These are phyloP conservation scores for Bombus turneri DNA, from an alignment of 1,140 invertebrate genomes.

Conservation along the genomic window DNA sequence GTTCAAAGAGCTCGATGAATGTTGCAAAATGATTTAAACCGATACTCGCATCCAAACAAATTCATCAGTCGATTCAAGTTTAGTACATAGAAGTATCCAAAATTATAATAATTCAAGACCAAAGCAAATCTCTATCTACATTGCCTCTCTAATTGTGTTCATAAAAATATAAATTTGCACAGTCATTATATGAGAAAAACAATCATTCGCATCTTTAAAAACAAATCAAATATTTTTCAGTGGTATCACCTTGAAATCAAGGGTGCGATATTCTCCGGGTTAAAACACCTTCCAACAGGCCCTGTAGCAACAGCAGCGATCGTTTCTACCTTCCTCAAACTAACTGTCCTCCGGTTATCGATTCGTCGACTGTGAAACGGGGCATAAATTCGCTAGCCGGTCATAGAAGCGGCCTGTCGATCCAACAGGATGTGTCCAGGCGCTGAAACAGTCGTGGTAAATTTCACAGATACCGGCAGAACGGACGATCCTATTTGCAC, in stretches of 20 bases:
- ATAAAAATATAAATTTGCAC: too few relatives aligned
- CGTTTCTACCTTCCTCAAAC: background rate
- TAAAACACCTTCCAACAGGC: background rate
- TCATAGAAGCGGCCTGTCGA: conserved; percentile 18
- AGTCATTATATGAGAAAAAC: too few relatives aligned
- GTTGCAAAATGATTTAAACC: background rate
- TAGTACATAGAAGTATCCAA: too few relatives aligned
- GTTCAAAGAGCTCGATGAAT: background rate
- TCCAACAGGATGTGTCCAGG: conserved; percentile 21
- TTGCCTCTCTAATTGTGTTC: too few relatives aligned
- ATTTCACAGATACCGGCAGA: conserved; percentile 43
- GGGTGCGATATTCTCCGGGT: background rate
- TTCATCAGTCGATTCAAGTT: background rate
- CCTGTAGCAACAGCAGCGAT: background rate
- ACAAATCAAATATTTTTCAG: background rate
- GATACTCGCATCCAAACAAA: background rate
- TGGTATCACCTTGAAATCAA: background rate
- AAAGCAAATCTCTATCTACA: too few relatives aligned
- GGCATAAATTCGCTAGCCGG: conserved; percentile 24
- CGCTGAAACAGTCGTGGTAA: conserved; percentile 37
- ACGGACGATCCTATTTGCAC: conserved; percentile 22
- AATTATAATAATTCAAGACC: too few relatives aligned
- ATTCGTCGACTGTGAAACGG: background rate
- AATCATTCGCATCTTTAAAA: background rate
- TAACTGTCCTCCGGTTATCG: background rate